phyloP scores from a whole-genome alignment of 2,797 vertebrate genomes.

The Ataeniobius toweri region DNA sequence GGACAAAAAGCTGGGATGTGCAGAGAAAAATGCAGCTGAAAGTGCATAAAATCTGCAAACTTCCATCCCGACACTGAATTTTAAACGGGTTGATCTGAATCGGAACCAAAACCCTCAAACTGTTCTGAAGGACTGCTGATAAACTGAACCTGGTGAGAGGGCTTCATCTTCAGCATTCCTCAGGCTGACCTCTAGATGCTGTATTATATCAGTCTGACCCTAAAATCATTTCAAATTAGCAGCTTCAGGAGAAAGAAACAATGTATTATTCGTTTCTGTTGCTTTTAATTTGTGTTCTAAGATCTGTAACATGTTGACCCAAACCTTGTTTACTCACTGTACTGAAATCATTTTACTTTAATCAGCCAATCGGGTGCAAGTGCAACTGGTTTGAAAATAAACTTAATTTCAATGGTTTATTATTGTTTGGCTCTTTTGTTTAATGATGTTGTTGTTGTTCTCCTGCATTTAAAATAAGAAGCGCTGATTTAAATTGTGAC shows the following conservation, averaged over 20 bases:
- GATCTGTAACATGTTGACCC: background rate
- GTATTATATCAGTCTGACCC: background rate
- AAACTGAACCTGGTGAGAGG: background rate
- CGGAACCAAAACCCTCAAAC: too few relatives aligned
- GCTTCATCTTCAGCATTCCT: background rate
- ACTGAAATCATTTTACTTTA: slow-evolving; percentile 5
- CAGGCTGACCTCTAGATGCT: background rate
- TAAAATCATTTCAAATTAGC: background rate
- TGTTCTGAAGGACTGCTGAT: slow-evolving; percentile 32
- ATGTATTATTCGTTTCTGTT: background rate
- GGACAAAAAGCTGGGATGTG: background rate
- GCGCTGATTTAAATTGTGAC: background rate
- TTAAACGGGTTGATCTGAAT: background rate
- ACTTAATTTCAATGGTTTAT: slow-evolving; percentile 45
- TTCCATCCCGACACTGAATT: too few relatives aligned
- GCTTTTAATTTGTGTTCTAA: background rate
- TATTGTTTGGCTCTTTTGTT: slow-evolving; percentile 41
- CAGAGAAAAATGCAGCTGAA: too few relatives aligned
- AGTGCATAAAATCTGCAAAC: too few relatives aligned
- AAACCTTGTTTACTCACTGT: slow-evolving; percentile 20
- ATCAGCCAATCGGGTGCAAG: background rate
- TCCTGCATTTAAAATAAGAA: background rate
- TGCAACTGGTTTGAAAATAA: slow-evolving; percentile 51
- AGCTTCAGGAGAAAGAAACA: background rate
- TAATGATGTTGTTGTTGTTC: background rate